Base-by-base conservation (phyloP, 2,797 vertebrate species). In the Myotis pilosus region DNA sequence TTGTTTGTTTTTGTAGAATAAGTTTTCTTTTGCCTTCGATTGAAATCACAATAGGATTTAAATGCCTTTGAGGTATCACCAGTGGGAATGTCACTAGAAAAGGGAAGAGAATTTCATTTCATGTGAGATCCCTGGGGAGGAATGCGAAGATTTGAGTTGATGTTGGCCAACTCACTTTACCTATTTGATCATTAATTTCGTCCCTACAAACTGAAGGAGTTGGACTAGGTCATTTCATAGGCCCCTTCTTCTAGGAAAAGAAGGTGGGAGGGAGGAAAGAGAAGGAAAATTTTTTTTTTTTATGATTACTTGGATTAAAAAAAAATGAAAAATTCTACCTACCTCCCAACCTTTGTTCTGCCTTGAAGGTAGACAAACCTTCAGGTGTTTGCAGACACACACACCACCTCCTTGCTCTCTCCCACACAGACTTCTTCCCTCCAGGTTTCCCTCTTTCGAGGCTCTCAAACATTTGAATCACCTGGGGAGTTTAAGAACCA, bases 191-290 rank as follows among this genome's bases (percentile, higher is more conserved):
- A 82, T 17, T 91, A 41, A 80, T 95, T 76, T 92, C 78, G 68
- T 79, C 38, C 20, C 6, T 76, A 81, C 72, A 87, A 84, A 94
- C 22, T 81, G 23, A 92, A 93, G 49, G 55, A 30, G 0, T 47
- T 75, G 19, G 57, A 78, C 53, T 76, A 80, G 41, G 41, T 78
- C 72, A 74, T 94, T 96, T 89, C 36, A 76, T 82, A 93, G 68
- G 30, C 33, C 49, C 17, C 47, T 76, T 95, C 49, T 92, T 91
- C 47, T 55, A 51, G 57, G 81, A 85, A 93, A 62, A 76, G 51
- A 76, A 25, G 13, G 4, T 41, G 41, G 20, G 33, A 49, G 4
- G 15, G 5, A 44, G n/a, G 5, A 36, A 16, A 17, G 6, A 20
- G 0, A 23, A 30, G 44, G 41, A 47, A 36, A 1, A 68, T 79